phyloP scores from a whole-genome alignment of 2,888 invertebrate species.

The Macrophya alboannulata region DNA sequence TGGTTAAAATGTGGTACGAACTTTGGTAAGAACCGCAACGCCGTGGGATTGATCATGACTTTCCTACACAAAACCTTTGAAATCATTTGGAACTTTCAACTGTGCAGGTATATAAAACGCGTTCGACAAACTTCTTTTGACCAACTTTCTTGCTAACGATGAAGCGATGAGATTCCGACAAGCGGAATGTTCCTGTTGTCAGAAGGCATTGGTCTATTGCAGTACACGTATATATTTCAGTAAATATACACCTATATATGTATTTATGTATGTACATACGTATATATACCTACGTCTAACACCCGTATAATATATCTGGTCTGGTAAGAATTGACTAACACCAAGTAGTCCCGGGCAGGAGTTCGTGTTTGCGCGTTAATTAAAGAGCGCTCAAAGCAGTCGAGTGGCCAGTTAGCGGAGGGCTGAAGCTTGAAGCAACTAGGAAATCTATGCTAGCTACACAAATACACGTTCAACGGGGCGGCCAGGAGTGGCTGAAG shows the following conservation, averaged over 20 bases:
- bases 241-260: neutral
- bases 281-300: neutral
- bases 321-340: constrained; percentile 15
- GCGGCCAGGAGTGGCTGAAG: constrained; percentile 35
- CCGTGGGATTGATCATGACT: no score
- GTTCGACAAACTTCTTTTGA: no score
- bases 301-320: neutral
- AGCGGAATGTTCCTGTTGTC: no score
- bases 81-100: no score
- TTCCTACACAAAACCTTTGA: no score
- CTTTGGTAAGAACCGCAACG: no score
- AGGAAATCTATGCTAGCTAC: constrained; percentile 52
- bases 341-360: constrained; percentile 17
- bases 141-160: no score
- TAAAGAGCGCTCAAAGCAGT: constrained; percentile 63
- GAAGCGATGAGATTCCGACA: no score
- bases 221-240: no score
- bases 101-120: no score
- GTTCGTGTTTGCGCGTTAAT: constrained; percentile 56
- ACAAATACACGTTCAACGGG: constrained; percentile 42
- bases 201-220: no score
- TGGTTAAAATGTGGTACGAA: no score
- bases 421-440: constrained; percentile 47
- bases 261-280: neutral
- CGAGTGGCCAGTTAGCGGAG: constrained; percentile 53